Conservation (phyloP, 2,113 vertebrate species). For the Bos taurus region DNA sequence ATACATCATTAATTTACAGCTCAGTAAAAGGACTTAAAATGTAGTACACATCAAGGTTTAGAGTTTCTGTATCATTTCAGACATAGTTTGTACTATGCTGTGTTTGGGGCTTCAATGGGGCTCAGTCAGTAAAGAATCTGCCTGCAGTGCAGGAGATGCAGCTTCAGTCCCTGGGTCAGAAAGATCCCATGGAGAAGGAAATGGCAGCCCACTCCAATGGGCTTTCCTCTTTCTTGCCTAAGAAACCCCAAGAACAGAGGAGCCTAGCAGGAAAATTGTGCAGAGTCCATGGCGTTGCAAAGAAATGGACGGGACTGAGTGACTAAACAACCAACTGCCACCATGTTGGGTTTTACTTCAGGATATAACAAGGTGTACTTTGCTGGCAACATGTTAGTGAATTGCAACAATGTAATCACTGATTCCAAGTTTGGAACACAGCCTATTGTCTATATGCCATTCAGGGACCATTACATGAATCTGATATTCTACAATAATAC, state of each 20-base stretch:
- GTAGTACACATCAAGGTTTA: not conserved
- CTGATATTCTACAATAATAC: slow-evolving; percentile 57
- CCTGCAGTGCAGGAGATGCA: not conserved
- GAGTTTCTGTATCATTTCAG: not conserved
- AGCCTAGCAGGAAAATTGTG: not conserved
- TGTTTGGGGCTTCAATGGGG: not conserved
- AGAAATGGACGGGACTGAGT: not conserved
- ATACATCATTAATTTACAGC: not conserved
- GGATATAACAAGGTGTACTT: not conserved
- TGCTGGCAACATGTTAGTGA: not conserved
- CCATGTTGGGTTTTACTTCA: slow-evolving; percentile 20
- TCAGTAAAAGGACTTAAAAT: not conserved
- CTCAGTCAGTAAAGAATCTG: not conserved
- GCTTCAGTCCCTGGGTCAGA: not conserved
- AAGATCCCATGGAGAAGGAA: not conserved
- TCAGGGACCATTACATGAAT: slow-evolving; percentile 58
- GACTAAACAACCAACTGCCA: not conserved
- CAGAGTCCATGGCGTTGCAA: not conserved
- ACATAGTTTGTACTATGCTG: not conserved
- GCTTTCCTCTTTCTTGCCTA: not conserved
- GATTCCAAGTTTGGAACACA: slow-evolving; percentile 59
- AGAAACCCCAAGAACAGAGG: not conserved
- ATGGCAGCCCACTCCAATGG: not conserved
- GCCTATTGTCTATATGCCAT: slow-evolving; percentile 27
- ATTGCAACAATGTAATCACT: slow-evolving; percentile 46